These are phyloP conservation scores for Eulemur rufifrons DNA, from an alignment of 2,113 vertebrate genomes.

Conservation along the genomic window DNA sequence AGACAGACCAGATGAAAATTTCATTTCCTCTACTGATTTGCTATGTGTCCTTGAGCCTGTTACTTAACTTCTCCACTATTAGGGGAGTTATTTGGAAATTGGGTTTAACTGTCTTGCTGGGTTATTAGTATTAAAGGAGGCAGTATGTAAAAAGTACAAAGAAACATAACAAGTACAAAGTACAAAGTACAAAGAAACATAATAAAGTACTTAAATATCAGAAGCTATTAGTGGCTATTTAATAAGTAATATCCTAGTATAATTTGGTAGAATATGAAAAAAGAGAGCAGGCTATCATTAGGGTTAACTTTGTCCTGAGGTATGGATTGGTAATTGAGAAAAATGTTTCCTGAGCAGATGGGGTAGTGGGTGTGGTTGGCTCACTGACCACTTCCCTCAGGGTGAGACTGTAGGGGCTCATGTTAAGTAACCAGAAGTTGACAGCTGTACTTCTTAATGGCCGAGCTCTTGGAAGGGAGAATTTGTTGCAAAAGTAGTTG, in stretches of 20 bases:
- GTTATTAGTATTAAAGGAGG: constrained; percentile 17
- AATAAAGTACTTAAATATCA: neutral
- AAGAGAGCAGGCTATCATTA: neutral
- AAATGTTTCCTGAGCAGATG: neutral
- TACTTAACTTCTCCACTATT: neutral
- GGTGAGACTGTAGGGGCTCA: neutral
- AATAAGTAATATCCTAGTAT: neutral
- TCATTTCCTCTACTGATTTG: neutral
- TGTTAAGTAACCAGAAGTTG: neutral
- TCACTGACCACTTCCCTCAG: neutral
- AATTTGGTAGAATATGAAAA: constrained; percentile 15
- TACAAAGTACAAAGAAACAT: no score
- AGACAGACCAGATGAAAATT: neutral
- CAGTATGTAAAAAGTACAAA: neutral
- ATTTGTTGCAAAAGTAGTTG: neutral
- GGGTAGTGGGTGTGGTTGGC: neutral
- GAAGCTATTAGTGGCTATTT: neutral
- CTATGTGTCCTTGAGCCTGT: neutral
- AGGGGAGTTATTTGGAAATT: neutral
- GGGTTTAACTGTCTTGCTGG: neutral
- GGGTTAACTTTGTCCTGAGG: neutral
- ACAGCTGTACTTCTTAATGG: neutral
- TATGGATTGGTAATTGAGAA: neutral
- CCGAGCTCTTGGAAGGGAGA: neutral
- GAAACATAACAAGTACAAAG: neutral